Base-by-base conservation (phyloP, 2,888 invertebrate genomes). In the Pammene aurita region DNA sequence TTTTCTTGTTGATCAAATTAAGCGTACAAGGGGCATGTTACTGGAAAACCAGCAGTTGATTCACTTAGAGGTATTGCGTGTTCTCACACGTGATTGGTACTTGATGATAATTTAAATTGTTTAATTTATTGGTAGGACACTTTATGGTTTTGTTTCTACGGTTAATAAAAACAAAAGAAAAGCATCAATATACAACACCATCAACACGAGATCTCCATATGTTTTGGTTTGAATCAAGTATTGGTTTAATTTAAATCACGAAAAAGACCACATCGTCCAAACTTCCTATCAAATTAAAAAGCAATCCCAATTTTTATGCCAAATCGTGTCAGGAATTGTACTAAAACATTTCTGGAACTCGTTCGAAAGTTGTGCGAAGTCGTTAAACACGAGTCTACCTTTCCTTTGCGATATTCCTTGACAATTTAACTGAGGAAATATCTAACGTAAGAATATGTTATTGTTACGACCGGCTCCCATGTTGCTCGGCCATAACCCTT, bases 1-100 rank as follows among this genome's bases (percentile, higher is more conserved):
- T 68, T 58, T 64, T 58, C 68, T 68, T 44, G 57, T 58, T 58
- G 58, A 68, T 58, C 64, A 58, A 63, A 68, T 64, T 64, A 68
- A 54, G 14, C 52, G 52, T 50, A 26, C 44, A 64, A 58, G 52
- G 63, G 52, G 64, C 58, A 16, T 58, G 38, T 50, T 44, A 10
- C 13, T 14, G 7, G 48, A 10, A 7, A 14, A 7, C 38, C 9
- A 38, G 38, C 38, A 38, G 38, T 9, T 35, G 7, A 35, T 35
- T 35, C 35, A 35, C 35, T 35, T 38, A 38, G 26, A 26, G 26
- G 4, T 2, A 26, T 26, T 26, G 26, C 26, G 26, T 26, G 4
- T 26, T 26, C 4, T 26, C 26, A 26, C 26, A 26, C 26, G 26
- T 26, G 26, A n/a, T n/a, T n/a, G n/a, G n/a, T n/a, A n/a, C n/a